These are phyloP conservation scores for Marisa cornuarietis DNA, from an alignment of 1,140 invertebrate species.

Conservation along the genomic window DNA sequence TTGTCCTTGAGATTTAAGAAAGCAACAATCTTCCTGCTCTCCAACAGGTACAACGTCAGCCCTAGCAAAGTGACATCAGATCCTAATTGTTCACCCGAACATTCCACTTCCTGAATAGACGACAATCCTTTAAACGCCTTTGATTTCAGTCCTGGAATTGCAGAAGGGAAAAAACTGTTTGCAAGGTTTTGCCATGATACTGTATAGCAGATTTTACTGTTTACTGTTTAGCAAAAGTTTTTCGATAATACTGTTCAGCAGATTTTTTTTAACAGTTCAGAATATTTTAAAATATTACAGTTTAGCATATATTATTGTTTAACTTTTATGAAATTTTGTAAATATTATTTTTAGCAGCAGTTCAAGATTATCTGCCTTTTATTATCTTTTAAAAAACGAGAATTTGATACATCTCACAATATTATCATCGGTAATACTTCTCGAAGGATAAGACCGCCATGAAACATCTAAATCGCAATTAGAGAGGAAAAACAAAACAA, in stretches of 20 bases:
- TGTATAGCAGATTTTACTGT: neutral
- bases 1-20: constrained; percentile 14
- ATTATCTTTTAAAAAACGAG: no score
- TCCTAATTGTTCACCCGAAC: neutral
- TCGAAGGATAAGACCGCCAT: no score
- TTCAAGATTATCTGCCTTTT: neutral
- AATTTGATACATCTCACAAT: no score
- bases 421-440: no score
- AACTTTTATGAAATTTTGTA: neutral
- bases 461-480: no score
- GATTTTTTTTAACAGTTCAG: neutral
- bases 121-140: neutral
- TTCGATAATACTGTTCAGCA: neutral
- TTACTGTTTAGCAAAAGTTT: neutral
- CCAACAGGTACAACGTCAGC: neutral
- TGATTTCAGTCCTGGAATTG: neutral
- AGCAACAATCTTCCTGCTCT: constrained; percentile 3
- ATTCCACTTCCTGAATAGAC: constrained; percentile 8
- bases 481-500: no score
- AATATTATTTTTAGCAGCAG: neutral
- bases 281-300: neutral
- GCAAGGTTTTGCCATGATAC: no score
- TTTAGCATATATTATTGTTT: neutral
- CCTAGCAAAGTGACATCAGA: neutral
- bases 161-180: no score